Base-by-base conservation (phyloP, 1,140 invertebrate genomes). In the Neoseiulus cucumeris region DNA sequence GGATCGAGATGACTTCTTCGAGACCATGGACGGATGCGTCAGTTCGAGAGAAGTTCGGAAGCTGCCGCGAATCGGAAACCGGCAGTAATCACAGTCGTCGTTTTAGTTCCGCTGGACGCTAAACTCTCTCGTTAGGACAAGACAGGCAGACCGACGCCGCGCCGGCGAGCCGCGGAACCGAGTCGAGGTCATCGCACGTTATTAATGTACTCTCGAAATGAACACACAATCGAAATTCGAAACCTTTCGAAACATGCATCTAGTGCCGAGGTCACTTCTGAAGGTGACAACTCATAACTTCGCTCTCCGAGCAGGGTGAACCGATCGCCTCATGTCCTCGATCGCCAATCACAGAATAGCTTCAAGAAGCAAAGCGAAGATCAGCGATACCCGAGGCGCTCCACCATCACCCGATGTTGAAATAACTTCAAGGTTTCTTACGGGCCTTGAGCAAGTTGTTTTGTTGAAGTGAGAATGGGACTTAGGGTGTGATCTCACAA, bases 401-500 rank as follows among this genome's bases (percentile, higher is more conserved):
- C 33, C 33, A 39, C 33, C 33, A 39, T 39, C 33, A 39, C 4
- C 33, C 33, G 33, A 39, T 39, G 9, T 39, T 4, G 9, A 9
- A 39, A 39, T 39, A 39, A 39, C 33, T 39, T 39, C 33, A 39
- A 39, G 33, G 33, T 39, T 39, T 39, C 33, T 39, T 39, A 39
- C 33, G 33, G 9, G 33, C 51, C 51, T 59, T 59, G 51, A 59
- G 51, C 51, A 59, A 59, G 51, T 59, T 59, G 51, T 59, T 59
- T 59, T 59, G 51, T 59, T 59, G 51, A 59, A 33, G 51, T 59
- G 51, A 59, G 51, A 59, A 59, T 59, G 51, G 51, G 22, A 59
- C 51, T 59, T 25, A 25, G 25, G 51, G 33, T 29, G 51, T 59
- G 51, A 59, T 29, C 25, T 59, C 33, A 59, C 51, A 59, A 59